Base-by-base conservation (phyloP, 2,113 vertebrate genomes). In the Oncorhynchus nerka region DNA sequence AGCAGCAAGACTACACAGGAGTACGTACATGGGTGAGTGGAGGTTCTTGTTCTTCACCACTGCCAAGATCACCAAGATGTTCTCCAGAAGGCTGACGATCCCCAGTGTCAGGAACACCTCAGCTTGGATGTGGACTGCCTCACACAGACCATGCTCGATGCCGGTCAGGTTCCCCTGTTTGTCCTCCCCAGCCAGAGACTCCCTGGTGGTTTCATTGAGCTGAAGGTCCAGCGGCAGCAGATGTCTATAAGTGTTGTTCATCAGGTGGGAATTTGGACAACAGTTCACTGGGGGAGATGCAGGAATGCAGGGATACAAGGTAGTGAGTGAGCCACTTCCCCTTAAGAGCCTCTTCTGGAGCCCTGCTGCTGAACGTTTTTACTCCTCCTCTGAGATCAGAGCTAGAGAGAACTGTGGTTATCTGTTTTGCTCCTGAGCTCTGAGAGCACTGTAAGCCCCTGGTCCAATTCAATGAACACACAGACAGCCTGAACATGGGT, bases 1-100 rank as follows among this genome's bases (percentile, higher is more conserved):
- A 4, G 84, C 94, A 0, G 95, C 95, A 87, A 96, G 88, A 87
- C 95, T 97, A 76, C 95, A 96, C 0, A 96, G 93, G 85, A 96
- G 96, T 75, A 96, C 93, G 69, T 96, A 96, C 95, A 96, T 97
- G 59, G 95, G 95, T 0, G 95, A 97, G 82, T 96, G 95, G 19
- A 96, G 93, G 86, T 95, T 95, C 82, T 91, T 90, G 0, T 96
- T 96, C 81, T 93, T 91, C 71, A 84, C 91, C 83, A 97, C 93
- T 0, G 95, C 95, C 55, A 94, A 90, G 66, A 97, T 94, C 76
- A 96, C 95, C 1, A 97, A 88, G 81, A 95, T 82, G 86, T 97
- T 96, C 75, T 97, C 95, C 90, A 97, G 85, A 68, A 97, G 90
- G 81, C 95, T 95, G 89, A 95, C 70, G 80, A 95, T 90, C 5